Percentiles rank a stretch among this genome's conserved stretches.
phyloP scores from a whole-genome alignment of 2,888 invertebrate species.

The Cryptocephalus primarius region DNA sequence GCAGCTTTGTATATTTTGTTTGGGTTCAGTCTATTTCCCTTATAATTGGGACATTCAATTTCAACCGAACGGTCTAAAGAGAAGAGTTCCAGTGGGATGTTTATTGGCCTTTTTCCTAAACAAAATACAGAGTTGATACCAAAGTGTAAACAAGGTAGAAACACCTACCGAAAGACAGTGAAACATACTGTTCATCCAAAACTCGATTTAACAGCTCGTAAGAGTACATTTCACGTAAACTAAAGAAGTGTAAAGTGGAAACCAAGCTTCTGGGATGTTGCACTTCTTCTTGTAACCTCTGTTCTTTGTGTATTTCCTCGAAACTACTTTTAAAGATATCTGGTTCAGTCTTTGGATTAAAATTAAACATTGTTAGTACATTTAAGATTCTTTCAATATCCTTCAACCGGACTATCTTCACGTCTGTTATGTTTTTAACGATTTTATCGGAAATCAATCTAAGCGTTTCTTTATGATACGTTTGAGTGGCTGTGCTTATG shows the following conservation, averaged over 20 bases:
- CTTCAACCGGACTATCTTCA: conserved; percentile 46
- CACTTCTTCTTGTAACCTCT: conserved; percentile 45
- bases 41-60: conserved; percentile 48
- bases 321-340: conserved; percentile 37
- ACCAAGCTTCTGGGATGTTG: conserved; percentile 49
- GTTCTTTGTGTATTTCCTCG: conserved; percentile 41
- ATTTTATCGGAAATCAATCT: conserved; percentile 44
- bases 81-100: conserved; percentile 45
- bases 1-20: conserved; percentile 41
- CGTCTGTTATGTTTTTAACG: conserved; percentile 34
- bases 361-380: conserved; percentile 51
- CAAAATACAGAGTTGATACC: conserved; percentile 2
- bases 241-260: conserved; percentile 50
- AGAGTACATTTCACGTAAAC: conserved; percentile 45
- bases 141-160: neutral
- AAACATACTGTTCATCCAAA: conserved; percentile 47
- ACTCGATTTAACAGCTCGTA: conserved; percentile 47
- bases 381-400: conserved; percentile 63
- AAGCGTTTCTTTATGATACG: conserved; percentile 38
- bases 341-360: conserved; percentile 38
- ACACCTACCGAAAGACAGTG: conserved; percentile 42
- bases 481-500: conserved; percentile 44
- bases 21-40: conserved; percentile 44
- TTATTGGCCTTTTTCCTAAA: conserved; percentile 22
- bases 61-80: conserved; percentile 50